Base-by-base conservation (phyloP, 2,797 vertebrate genomes). In the Trachops cirrhosus region DNA sequence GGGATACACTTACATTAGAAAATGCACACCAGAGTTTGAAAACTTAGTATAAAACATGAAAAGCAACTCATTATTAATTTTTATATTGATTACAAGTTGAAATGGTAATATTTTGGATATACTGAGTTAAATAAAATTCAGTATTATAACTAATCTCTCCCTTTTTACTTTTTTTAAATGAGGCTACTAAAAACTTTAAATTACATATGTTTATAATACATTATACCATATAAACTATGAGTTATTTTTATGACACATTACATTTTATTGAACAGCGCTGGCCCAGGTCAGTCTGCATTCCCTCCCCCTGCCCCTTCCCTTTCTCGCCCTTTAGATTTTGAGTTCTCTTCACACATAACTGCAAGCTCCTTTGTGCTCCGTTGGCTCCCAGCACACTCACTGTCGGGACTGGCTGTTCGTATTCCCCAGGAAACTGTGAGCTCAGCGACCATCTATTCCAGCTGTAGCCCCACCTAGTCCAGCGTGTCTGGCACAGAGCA, bases 301-400 rank as follows among this genome's bases (percentile, higher is more conserved):
- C 19, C 59, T 26, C 64, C 16, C 11, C n/a, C 18, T 59, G 22
- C 46, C 6, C 0, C 19, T 70, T 19, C 4, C 14, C 16, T 84
- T 75, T 39, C 24, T 75, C 3, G 12, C n/a, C 21, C 5, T 80
- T 87, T 78, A 46, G 41, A 75, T 54, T 89, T 73, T 21, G 1
- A 6, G n/a, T 80, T 87, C 46, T 54, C 18, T 64, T 88, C 48
- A 39, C 4, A 1, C 41, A n/a, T 37, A 84, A 67, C 32, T 7
- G 1, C 34, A 32, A 70, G 24, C 22, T 22, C 73, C 50, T 74
- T 39, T 9, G 44, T 21, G 24, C 37, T 59, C 24, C 37, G 29
- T 37, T 8, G 29, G 9, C 1, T 10, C 14, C 48, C 3, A 41
- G 8, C 12, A 50, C 3, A 1, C 18, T n/a, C 1, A 2, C 41